These are phyloP conservation scores for Montipora efflorescens DNA, from an alignment of 64 coral and sea anemone genomes.

Conservation along the genomic window DNA sequence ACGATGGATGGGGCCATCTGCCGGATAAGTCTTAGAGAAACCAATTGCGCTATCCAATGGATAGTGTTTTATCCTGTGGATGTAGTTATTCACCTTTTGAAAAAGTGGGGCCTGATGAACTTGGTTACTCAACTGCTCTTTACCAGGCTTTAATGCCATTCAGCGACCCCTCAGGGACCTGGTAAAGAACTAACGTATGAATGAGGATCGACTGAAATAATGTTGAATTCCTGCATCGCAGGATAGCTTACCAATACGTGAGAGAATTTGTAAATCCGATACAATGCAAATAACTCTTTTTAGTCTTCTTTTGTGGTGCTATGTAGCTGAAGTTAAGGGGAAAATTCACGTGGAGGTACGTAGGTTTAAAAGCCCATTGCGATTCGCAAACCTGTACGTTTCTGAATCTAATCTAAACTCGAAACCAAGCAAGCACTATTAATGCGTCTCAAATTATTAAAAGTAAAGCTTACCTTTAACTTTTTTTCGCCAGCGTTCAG, in stretches of 20 bases:
- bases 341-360: slow-evolving; percentile 45
- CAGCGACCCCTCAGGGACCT: not conserved
- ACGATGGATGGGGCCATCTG: no score
- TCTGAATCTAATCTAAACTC: not conserved
- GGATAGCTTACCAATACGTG: not conserved
- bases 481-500: slow-evolving; percentile 52
- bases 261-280: not conserved
- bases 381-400: not conserved
- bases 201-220: no score
- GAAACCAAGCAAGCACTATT: not conserved
- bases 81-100: no score
- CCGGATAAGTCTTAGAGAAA: no score
- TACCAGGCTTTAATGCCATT: not conserved
- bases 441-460: not conserved
- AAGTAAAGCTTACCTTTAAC: not conserved
- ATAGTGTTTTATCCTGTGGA: no score
- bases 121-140: not conserved
- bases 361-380: not conserved
- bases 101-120: no score
- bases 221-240: no score
- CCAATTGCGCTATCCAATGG: no score
- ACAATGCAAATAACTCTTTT: slow-evolving; percentile 1
- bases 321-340: not conserved
- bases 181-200: not conserved
- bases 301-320: not conserved